Percentiles rank a stretch among this genome's conserved stretches.
phyloP scores from a whole-genome alignment of 1,140 invertebrate genomes.

The Pentalonia nigronervosa region DNA sequence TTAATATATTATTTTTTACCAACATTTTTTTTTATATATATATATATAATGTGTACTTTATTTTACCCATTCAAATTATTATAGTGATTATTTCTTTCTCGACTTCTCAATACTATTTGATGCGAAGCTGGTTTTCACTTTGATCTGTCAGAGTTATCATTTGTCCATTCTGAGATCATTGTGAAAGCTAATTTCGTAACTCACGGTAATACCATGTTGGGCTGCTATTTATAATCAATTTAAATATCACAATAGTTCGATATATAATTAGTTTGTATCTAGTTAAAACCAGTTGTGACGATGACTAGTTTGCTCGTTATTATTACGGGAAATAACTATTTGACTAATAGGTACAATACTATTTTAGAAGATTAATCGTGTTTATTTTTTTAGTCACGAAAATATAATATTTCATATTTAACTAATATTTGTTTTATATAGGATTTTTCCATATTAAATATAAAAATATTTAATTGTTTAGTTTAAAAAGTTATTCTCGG shows the following conservation, averaged over 20 bases:
- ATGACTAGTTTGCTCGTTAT: neutral
- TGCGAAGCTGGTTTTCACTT: slow-evolving; percentile 59
- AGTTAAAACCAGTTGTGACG: neutral
- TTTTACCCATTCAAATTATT: neutral
- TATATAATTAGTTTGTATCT: neutral
- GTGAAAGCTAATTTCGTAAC: slow-evolving; percentile 59
- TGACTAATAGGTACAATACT: neutral
- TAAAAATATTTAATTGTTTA: neutral
- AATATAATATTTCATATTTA: neutral
- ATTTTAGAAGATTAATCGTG: neutral
- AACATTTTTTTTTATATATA: neutral
- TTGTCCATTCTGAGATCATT: slow-evolving; percentile 58
- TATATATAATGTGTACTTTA: neutral
- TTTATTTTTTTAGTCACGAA: neutral
- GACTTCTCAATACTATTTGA: slow-evolving; percentile 20
- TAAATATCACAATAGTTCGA: neutral
- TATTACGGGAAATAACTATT: neutral
- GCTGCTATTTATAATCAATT: slow-evolving; percentile 30
- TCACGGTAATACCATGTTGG: slow-evolving; percentile 39
- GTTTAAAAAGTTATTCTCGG: neutral
- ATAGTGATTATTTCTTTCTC: neutral
- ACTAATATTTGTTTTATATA: neutral
- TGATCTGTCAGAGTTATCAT: slow-evolving; percentile 57
- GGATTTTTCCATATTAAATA: neutral
- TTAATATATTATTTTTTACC: neutral